Evolutionary conservation across 2,113 vertebrate genomes (phyloP).

Genomic region (Plestiodon gilberti): DNA sequence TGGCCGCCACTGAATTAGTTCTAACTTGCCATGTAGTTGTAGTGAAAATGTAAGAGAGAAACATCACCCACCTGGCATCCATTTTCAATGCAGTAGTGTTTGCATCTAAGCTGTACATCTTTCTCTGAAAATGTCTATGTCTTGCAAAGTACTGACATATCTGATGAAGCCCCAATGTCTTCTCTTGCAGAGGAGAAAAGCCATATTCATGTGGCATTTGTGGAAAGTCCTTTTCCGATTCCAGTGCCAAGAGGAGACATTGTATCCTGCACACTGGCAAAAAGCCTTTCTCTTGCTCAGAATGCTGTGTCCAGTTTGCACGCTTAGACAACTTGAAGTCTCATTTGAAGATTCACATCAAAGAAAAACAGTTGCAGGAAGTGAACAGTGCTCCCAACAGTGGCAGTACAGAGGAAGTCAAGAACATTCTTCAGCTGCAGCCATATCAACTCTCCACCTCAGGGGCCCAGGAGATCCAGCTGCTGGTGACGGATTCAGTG

Average conservation of each 20-base stretch:
- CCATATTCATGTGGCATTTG: conserved; percentile 90
- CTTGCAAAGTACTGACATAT: neutral
- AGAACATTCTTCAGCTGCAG: conserved; percentile 86
- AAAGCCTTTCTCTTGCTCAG: conserved; percentile 90
- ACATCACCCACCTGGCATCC: neutral
- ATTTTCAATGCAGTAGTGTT: neutral
- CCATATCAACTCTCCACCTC: conserved; percentile 85
- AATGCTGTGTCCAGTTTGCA: conserved; percentile 89
- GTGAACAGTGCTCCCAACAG: neutral
- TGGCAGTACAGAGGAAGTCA: conserved; percentile 73
- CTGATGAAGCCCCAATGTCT: conserved; percentile 25
- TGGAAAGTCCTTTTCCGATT: conserved; percentile 92
- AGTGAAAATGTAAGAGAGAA: neutral
- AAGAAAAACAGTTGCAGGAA: conserved; percentile 79
- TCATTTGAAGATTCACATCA: conserved; percentile 91
- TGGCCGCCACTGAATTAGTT: neutral
- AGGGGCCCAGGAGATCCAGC: conserved; percentile 89
- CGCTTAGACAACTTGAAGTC: conserved; percentile 94
- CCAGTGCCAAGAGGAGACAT: conserved; percentile 92
- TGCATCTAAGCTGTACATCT: neutral
- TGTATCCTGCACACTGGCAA: conserved; percentile 91
- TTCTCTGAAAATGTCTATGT: neutral
- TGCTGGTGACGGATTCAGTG: conserved; percentile 87
- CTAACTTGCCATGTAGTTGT: neutral
- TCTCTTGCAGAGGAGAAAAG: conserved; percentile 90